Conservation (phyloP, 2,113 vertebrate species). For the Gallinago undulata region DNA sequence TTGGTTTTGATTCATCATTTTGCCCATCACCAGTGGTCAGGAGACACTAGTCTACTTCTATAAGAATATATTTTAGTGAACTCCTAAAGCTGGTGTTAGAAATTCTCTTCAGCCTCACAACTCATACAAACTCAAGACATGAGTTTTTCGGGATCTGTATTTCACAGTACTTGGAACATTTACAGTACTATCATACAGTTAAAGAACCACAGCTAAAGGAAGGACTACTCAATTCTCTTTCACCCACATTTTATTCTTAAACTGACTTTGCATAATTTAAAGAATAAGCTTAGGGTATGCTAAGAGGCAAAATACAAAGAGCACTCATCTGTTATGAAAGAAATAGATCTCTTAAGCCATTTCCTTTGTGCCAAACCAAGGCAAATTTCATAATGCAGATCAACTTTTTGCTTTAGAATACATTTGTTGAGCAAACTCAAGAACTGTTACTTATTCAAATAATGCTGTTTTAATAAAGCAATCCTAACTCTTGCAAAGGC, state of each 20-base stretch:
- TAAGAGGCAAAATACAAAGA: conserved; percentile 46
- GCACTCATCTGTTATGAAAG: conserved; percentile 32
- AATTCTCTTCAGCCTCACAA: not conserved
- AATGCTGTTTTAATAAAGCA: not conserved
- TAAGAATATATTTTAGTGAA: not conserved
- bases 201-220: not conserved
- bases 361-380: conserved; percentile 41
- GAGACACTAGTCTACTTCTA: not conserved
- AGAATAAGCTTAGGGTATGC: not conserved
- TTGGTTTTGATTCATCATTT: not conserved
- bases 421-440: conserved; percentile 33
- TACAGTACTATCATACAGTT: not conserved
- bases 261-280: not conserved
- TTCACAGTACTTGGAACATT: not conserved
- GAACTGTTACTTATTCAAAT: not conserved
- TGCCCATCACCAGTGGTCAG: not conserved
- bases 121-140: not conserved
- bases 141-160: not conserved
- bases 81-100: not conserved
- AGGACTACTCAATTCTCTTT: not conserved
- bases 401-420: conserved; percentile 49
- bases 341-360: conserved; percentile 1
- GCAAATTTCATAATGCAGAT: conserved; percentile 36
- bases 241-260: not conserved
- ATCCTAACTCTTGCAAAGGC: conserved; percentile 13